Conservation (phyloP, 2,888 invertebrate genomes). For the Zaprionus bogoriensis region DNA sequence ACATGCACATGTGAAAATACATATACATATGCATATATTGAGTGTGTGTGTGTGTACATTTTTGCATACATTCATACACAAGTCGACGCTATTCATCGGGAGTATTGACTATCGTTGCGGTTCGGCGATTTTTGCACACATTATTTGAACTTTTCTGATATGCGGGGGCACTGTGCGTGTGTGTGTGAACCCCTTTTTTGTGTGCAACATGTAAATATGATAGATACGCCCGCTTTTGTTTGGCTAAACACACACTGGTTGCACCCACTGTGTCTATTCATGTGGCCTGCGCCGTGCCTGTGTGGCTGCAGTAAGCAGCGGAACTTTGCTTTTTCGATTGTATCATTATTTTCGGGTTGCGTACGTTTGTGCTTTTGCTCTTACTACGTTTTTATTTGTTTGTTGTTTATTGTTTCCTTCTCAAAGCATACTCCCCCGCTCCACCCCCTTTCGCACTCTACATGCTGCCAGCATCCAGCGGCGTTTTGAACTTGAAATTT, state of each 20-base stretch:
- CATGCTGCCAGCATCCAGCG: conserved; percentile 44
- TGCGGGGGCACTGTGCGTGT: neutral
- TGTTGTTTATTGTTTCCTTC: conserved; percentile 18
- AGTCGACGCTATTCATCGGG: conserved; percentile 21
- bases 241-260: neutral
- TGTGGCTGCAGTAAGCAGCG: conserved; percentile 32
- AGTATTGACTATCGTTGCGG: conserved; percentile 56
- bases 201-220: conserved; percentile 21
- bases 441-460: neutral
- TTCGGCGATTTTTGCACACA: conserved; percentile 45
- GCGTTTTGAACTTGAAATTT: conserved; percentile 75
- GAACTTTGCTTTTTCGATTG: conserved; percentile 38
- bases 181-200: conserved; percentile 11
- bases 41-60: neutral
- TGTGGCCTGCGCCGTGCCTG: conserved; percentile 6
- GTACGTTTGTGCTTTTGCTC: conserved; percentile 12
- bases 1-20: neutral
- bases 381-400: conserved; percentile 27
- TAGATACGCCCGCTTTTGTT: neutral
- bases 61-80: neutral
- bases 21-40: neutral
- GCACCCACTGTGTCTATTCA: neutral
- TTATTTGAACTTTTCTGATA: conserved; percentile 35
- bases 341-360: conserved; percentile 34
- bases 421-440: neutral